These are phyloP conservation scores for Scaptomyza hsui DNA, from an alignment of 1,140 invertebrate genomes.

Conservation along the genomic window DNA sequence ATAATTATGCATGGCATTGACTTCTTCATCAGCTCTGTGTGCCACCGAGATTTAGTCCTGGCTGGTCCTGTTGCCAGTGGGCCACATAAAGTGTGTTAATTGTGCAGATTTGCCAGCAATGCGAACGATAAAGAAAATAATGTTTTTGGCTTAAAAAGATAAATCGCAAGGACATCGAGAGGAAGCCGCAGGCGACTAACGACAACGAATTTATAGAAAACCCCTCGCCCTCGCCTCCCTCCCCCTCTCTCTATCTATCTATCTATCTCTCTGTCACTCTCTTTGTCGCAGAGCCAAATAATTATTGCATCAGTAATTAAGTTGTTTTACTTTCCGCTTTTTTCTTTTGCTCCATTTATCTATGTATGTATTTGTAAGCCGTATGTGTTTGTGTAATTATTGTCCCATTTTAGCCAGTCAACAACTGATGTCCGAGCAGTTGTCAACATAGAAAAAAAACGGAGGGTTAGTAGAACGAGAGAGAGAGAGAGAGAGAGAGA, in stretches of 20 bases:
- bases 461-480: too few species aligned
- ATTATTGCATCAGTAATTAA: conserved; percentile 52
- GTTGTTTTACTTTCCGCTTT: conserved; percentile 26
- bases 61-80: conserved; percentile 1
- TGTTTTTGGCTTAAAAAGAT: conserved; percentile 74
- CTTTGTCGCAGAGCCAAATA: conserved; percentile 17
- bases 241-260: too few species aligned
- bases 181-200: conserved; percentile 35
- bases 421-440: conserved; percentile 5
- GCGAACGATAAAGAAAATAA: conserved; percentile 61
- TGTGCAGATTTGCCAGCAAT: conserved; percentile 67
- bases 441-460: not conserved
- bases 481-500: not conserved
- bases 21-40: conserved; percentile 64
- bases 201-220: conserved; percentile 33
- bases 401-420: conserved; percentile 2
- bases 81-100: conserved; percentile 79
- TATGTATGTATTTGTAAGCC: not conserved
- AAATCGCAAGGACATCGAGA: conserved; percentile 60
- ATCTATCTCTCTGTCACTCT: too few species aligned
- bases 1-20: conserved; percentile 77
- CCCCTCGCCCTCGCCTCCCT: not conserved
- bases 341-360: not conserved
- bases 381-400: conserved; percentile 1
- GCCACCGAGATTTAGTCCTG: conserved; percentile 35